phyloP scores from a whole-genome alignment of 92 coral and sea anemone species.

The Hydrozoanthus gracilis region DNA sequence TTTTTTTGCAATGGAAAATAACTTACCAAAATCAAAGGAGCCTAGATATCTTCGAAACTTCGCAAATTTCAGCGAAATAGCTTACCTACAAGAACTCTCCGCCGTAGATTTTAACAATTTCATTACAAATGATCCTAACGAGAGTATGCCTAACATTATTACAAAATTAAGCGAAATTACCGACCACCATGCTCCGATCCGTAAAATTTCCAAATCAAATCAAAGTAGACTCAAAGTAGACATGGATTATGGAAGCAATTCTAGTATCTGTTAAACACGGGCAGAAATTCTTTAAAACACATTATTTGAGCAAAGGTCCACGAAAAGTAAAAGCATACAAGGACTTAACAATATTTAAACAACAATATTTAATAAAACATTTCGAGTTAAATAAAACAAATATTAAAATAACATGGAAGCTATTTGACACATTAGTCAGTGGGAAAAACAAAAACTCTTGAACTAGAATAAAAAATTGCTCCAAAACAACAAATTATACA shows the following conservation, averaged over 20 bases:
- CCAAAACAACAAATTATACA: conserved; percentile 50
- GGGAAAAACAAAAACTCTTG: conserved; percentile 48
- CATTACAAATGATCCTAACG: neutral
- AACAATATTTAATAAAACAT: neutral
- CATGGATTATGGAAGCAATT: too few relatives aligned
- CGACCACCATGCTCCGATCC: too few relatives aligned
- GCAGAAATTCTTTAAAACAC: neutral
- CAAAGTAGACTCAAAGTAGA: neutral
- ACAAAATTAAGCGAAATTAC: neutral
- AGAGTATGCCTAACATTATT: neutral
- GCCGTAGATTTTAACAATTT: neutral
- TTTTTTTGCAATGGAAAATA: conserved; percentile 21
- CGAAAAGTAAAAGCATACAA: neutral
- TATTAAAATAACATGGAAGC: conserved; percentile 64
- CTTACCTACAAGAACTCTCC: too few relatives aligned
- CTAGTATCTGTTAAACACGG: neutral
- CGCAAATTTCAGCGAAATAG: conserved; percentile 5
- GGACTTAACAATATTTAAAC: neutral
- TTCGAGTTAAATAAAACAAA: conserved; percentile 43
- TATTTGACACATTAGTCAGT: conserved; percentile 55
- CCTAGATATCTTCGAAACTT: conserved; percentile 17
- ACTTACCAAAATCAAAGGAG: conserved; percentile 9
- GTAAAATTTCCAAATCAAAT: too few relatives aligned
- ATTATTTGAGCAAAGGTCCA: too few relatives aligned
- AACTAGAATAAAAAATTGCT: conserved; percentile 48